Evolutionary conservation across 2,888 invertebrate genomes (phyloP).

Genomic region (Agrotis ipsilon): DNA sequence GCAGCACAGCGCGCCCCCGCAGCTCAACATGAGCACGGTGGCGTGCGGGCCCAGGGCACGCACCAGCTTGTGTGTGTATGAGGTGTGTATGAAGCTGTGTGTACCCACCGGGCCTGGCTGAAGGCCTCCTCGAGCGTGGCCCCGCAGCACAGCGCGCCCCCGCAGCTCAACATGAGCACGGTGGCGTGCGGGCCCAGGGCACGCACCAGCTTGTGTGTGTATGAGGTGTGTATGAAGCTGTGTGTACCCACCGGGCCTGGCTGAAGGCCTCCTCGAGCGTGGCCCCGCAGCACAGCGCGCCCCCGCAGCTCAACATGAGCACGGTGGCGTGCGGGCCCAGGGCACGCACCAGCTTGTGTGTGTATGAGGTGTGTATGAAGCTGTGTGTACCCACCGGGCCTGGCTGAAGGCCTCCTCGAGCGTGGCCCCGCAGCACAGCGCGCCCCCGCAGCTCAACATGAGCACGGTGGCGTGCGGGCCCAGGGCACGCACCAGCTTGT

Average conservation of each 20-base stretch:
- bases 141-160: conserved; percentile 96
- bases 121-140: conserved; percentile 99
- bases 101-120: conserved; percentile 81
- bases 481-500: conserved; percentile 96
- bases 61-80: conserved; percentile 93
- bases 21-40: conserved; percentile 96
- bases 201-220: conserved; percentile 94
- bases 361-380: too few relatives aligned
- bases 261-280: conserved; percentile 98
- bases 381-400: conserved; percentile 22
- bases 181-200: conserved; percentile 98
- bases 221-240: too few relatives aligned
- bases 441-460: conserved; percentile 94
- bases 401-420: conserved; percentile 98
- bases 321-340: conserved; percentile 99
- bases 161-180: conserved; percentile 96
- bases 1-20: conserved; percentile 96
- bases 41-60: conserved; percentile 98
- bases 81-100: too few relatives aligned
- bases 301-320: conserved; percentile 94
- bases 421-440: conserved; percentile 98
- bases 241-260: conserved; percentile 80
- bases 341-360: conserved; percentile 95
- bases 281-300: conserved; percentile 97
- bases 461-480: conserved; percentile 98